Evolutionary conservation across 2,797 vertebrate species (phyloP).

Genomic region (Propithecus perrieri): DNA sequence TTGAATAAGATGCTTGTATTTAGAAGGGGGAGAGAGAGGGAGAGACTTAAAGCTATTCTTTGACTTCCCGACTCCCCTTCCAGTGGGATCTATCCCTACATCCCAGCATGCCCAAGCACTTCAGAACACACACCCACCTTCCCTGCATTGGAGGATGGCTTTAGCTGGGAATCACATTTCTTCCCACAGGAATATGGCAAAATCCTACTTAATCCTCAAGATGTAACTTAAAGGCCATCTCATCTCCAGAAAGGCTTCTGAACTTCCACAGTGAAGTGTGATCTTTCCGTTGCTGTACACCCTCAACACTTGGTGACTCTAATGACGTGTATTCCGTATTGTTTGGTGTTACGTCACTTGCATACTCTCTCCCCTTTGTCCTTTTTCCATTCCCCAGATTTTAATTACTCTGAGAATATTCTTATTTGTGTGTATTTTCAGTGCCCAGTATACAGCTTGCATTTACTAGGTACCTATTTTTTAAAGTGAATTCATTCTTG

Average conservation of each 20-base stretch:
- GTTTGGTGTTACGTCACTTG: not conserved
- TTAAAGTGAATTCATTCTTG: not conserved
- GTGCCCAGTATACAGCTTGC: not conserved
- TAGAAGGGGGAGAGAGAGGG: not conserved
- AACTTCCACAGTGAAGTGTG: not conserved
- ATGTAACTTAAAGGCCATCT: not conserved
- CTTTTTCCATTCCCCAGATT: not conserved
- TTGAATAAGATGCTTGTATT: not conserved
- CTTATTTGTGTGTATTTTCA: not conserved
- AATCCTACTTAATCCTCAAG: conserved; percentile 14
- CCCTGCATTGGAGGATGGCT: not conserved
- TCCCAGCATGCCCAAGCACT: fast-evolving
- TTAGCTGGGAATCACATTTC: not conserved
- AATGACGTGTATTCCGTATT: not conserved
- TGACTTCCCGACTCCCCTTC: no score
- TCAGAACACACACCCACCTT: not conserved
- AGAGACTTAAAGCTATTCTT: not conserved
- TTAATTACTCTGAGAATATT: not conserved
- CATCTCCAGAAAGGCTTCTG: not conserved
- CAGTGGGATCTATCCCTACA: not conserved
- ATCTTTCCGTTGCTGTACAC: not conserved
- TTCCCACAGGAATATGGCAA: not conserved
- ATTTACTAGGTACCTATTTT: not conserved
- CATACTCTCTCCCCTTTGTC: not conserved
- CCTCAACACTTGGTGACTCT: not conserved